These are phyloP conservation scores for Sebastes reedi DNA, from an alignment of 2,797 vertebrate genomes.

Conservation along the genomic window DNA sequence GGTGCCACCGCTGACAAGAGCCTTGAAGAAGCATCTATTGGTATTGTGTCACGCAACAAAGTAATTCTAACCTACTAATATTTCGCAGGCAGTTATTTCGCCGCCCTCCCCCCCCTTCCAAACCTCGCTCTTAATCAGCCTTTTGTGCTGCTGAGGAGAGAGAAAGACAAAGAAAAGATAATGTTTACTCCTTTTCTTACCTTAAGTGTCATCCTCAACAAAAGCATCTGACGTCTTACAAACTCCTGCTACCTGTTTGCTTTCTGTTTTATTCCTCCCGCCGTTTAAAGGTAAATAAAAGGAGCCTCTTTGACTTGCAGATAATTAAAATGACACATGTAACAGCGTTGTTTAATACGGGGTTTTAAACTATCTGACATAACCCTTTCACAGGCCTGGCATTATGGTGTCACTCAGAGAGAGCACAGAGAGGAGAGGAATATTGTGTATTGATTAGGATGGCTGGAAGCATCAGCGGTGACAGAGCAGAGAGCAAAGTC, in stretches of 20 bases:
- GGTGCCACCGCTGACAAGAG: slow-evolving; percentile 83
- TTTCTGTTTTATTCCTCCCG: slow-evolving; percentile 21
- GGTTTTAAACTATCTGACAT: slow-evolving; percentile 89
- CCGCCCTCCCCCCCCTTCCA: slow-evolving; percentile 16
- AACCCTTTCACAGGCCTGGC: slow-evolving; percentile 87
- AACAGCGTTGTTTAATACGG: slow-evolving; percentile 90
- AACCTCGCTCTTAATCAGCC: slow-evolving; percentile 82
- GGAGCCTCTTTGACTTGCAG: slow-evolving; percentile 83
- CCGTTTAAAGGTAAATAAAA: slow-evolving; percentile 80
- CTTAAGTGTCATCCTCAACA: slow-evolving; percentile 79
- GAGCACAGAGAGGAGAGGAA: slow-evolving; percentile 84
- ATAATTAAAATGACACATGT: slow-evolving; percentile 94
- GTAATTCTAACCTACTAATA: slow-evolving; percentile 86
- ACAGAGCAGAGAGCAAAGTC: slow-evolving; percentile 56
- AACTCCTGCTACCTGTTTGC: slow-evolving; percentile 85
- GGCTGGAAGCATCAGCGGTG: slow-evolving; percentile 60
- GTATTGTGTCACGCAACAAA: slow-evolving; percentile 85
- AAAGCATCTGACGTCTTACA: slow-evolving; percentile 80
- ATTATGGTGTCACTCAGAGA: slow-evolving; percentile 88
- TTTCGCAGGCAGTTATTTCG: slow-evolving; percentile 79
- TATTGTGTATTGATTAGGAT: slow-evolving; percentile 80
- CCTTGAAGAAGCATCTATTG: slow-evolving; percentile 75
- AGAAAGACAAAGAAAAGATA: slow-evolving; percentile 80
- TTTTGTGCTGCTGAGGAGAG: slow-evolving; percentile 76
- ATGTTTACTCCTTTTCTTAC: slow-evolving; percentile 82